Evolutionary conservation across 1,140 invertebrate species (phyloP), one percentile per base, ranked within the genome.

Genomic region (Drosophila subobscura): DNA sequence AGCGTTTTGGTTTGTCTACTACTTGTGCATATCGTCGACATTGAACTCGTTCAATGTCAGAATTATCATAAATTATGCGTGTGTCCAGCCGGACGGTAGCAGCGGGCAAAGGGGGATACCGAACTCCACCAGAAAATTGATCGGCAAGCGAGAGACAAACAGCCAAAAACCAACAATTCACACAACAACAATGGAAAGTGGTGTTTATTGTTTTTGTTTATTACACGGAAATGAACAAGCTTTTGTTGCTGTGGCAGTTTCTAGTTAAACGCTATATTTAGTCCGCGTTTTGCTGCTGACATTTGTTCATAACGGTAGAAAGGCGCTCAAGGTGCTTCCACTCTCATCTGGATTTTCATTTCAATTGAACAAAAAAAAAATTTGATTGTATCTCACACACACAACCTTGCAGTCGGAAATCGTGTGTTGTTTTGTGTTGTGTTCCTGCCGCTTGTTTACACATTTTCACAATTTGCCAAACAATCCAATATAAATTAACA

Each of bases 21-120:
- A 12, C 33, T 37, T 37, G 33, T 80, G 80, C 77, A 85, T 86
- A 85, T 56, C 49, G 50, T 78, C 78, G 84, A 89, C 84, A 88
- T 88, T 88, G 84, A 89, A 89, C 79, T 76, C 77, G 72, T 89
- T 88, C 84, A 88, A 88, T 88, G 84, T 84, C 84, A 89, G 71
- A 70, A 84, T 88, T 88, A 85, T 73, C 73, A 85, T 84, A 84
- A 84, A 85, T 79, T 84, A 84, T 84, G 79, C 79, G 75, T 84
- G 58, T 56, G 78, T 63, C 23, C 12, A 29, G 10, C 10, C 16
- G 16, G 16, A 1, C 1, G 16, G 16, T 1, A 10, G 33, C 27
- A 44, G 47, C 58, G 60, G 64, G 52, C 49, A 66, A 55, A 77
- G 54, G 25, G 5, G 16, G 16, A 20, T 20, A 20, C 1, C 16